A percentile compares a stretch with the other conserved stretches of the same genome.
These are phyloP conservation scores for Drosophila repletoides DNA, from an alignment of 1,140 invertebrate species.

Conservation along the genomic window DNA sequence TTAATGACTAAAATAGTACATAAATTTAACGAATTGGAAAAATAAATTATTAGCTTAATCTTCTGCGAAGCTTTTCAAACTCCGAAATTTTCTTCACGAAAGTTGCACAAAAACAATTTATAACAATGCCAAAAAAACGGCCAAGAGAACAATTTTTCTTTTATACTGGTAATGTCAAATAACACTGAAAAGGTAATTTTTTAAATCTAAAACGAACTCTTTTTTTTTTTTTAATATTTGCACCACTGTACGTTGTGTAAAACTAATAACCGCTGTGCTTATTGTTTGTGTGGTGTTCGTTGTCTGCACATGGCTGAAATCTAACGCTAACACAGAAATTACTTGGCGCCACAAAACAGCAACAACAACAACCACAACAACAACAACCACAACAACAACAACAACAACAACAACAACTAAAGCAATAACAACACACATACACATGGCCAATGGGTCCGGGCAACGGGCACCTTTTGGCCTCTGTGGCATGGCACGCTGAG, in stretches of 20 bases:
- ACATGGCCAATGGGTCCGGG: slow-evolving; percentile 18
- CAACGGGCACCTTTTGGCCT: slow-evolving; percentile 72
- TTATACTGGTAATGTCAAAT: not conserved
- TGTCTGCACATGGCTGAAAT: slow-evolving; percentile 73
- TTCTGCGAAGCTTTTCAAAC: too few relatives aligned
- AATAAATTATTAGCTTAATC: too few relatives aligned
- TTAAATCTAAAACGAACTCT: not conserved
- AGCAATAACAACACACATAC: slow-evolving; percentile 10
- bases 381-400: slow-evolving; percentile 9
- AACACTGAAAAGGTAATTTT: not conserved
- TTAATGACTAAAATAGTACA: too few relatives aligned
- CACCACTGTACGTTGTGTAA: slow-evolving; percentile 46
- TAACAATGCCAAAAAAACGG: too few relatives aligned
- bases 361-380: slow-evolving; percentile 13
- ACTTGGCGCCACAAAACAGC: slow-evolving; percentile 64
- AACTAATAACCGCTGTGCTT: slow-evolving; percentile 59
- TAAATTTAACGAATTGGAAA: too few relatives aligned
- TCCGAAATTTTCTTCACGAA: too few relatives aligned
- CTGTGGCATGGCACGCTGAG: slow-evolving; percentile 66
- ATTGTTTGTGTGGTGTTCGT: slow-evolving; percentile 51
- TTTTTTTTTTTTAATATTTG: not conserved
- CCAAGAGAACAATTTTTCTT: not conserved
- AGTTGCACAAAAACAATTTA: too few relatives aligned
- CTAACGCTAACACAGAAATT: slow-evolving; percentile 67
- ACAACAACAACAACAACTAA: slow-evolving; percentile 14